These are phyloP conservation scores for Epinotia nisella DNA, from an alignment of 2,888 invertebrate genomes.

Conservation along the genomic window DNA sequence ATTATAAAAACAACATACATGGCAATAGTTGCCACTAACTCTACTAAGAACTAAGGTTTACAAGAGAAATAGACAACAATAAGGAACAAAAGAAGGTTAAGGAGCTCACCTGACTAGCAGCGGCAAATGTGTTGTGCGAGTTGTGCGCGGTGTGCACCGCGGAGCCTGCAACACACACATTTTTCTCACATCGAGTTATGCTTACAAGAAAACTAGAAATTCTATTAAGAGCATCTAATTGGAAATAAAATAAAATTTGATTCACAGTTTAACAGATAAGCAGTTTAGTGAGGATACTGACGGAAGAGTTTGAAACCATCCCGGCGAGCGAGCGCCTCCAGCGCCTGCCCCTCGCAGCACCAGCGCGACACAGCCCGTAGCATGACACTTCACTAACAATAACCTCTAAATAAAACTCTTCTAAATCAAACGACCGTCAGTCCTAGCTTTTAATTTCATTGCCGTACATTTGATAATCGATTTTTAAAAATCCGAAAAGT, in stretches of 20 bases:
- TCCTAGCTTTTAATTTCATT: conserved; percentile 52
- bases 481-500: conserved; percentile 36
- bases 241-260: background rate
- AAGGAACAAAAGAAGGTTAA: background rate
- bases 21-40: background rate
- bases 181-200: background rate
- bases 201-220: background rate
- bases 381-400: conserved; percentile 55
- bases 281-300: conserved; percentile 52
- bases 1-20: background rate
- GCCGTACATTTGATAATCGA: conserved; percentile 53
- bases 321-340: conserved; percentile 60
- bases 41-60: background rate
- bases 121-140: conserved; percentile 4
- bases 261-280: conserved; percentile 12
- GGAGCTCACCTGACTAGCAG: conserved; percentile 22
- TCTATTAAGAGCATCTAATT: background rate
- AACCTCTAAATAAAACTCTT: conserved; percentile 30
- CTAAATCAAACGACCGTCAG: conserved; percentile 23
- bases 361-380: conserved; percentile 67
- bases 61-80: background rate
- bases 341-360: conserved; percentile 62
- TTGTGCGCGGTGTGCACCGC: conserved; percentile 7
- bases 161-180: conserved; percentile 14
- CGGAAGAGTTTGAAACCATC: conserved; percentile 66